These are phyloP conservation scores for Tringa solitaria DNA, from an alignment of 2,113 vertebrate genomes.

Conservation along the genomic window DNA sequence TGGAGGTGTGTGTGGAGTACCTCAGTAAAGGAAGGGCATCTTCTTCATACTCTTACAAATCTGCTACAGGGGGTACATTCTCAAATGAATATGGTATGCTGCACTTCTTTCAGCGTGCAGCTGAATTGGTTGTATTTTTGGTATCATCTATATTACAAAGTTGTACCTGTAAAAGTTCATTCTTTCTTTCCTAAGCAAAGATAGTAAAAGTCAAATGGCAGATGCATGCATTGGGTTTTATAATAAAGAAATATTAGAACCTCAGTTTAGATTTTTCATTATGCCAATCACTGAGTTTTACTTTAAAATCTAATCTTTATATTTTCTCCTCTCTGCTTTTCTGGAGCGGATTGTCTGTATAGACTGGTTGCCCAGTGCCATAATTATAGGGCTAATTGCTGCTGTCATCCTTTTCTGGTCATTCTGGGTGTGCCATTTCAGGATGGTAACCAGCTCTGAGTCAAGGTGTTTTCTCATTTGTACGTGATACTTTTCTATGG, in stretches of 20 bases:
- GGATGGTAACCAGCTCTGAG: not conserved
- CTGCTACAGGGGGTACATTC: not conserved
- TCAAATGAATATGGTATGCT: not conserved
- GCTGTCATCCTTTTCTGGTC: not conserved
- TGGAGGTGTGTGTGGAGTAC: not conserved
- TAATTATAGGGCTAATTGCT: not conserved
- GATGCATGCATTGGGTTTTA: not conserved
- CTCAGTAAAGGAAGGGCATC: not conserved
- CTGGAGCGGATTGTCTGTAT: not conserved
- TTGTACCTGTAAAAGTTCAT: not conserved
- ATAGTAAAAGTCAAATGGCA: not conserved
- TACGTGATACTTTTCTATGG: not conserved
- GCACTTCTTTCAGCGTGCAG: not conserved
- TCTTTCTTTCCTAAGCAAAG: not conserved
- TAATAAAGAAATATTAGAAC: not conserved
- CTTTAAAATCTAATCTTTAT: not conserved
- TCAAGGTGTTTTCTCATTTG: not conserved
- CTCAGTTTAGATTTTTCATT: not conserved
- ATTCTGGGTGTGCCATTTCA: not conserved
- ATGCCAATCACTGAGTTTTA: not conserved
- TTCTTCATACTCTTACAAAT: not conserved
- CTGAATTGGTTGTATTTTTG: not conserved
- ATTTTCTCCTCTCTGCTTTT: not conserved
- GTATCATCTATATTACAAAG: not conserved
- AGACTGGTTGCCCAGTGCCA: not conserved